phyloP scores from a whole-genome alignment of 2,888 invertebrate species.

The Heteropelma amictum region DNA sequence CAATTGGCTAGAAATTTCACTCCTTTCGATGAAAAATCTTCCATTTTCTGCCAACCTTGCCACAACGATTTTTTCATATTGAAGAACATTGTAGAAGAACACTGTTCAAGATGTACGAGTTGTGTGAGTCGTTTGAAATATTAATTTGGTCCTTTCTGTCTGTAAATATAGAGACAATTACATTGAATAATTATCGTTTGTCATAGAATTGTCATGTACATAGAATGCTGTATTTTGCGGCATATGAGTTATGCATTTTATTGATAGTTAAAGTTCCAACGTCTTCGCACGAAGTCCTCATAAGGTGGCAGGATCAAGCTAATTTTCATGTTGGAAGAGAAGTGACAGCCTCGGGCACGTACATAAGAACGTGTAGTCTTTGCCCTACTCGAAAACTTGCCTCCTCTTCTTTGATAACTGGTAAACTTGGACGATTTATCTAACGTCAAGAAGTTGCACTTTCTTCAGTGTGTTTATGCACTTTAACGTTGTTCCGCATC shows the following conservation, averaged over 20 bases:
- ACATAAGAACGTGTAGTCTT: slow-evolving; percentile 12
- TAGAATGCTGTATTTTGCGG: background rate
- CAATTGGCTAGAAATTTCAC: too few species aligned
- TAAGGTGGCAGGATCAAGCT: background rate
- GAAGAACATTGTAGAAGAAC: too few species aligned
- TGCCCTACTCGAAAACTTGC: slow-evolving; percentile 61
- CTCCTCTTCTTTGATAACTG: too few species aligned
- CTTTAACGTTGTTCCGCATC: background rate
- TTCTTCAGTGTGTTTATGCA: slow-evolving; percentile 41
- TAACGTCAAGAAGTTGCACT: slow-evolving; percentile 61
- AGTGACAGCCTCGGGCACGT: slow-evolving; percentile 11
- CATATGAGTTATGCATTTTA: background rate
- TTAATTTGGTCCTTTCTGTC: too few species aligned
- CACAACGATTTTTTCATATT: background rate
- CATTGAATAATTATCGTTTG: background rate
- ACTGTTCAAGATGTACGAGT: too few species aligned
- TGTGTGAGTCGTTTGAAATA: too few species aligned
- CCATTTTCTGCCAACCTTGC: background rate
- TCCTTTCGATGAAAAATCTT: too few species aligned
- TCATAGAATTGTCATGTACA: background rate
- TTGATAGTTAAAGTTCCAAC: slow-evolving; percentile 1
- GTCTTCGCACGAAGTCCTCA: background rate
- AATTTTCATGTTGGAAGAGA: slow-evolving; percentile 4
- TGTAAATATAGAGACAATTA: too few species aligned
- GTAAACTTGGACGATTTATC: slow-evolving; percentile 72